These are phyloP conservation scores for Leucosticte australis DNA, from an alignment of 2,113 vertebrate genomes.

Conservation along the genomic window DNA sequence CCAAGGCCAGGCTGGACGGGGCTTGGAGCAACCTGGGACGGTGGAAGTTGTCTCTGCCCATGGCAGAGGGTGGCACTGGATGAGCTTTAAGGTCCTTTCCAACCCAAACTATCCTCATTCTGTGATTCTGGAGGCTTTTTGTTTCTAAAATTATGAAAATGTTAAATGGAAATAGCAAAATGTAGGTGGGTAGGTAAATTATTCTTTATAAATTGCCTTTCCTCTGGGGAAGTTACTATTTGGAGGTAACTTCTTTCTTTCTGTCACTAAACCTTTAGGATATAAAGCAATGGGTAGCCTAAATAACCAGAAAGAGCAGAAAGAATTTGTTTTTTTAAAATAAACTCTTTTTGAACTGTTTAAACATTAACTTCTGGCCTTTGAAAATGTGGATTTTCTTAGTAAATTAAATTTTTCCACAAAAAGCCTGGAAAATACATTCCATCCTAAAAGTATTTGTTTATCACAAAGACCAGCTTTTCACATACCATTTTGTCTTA, in stretches of 20 bases:
- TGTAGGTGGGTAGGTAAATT: not conserved
- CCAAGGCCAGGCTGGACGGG: fast-evolving
- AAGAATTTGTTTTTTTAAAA: not conserved
- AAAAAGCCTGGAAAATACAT: not conserved
- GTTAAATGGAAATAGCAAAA: not conserved
- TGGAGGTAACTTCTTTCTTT: not conserved
- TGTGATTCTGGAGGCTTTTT: not conserved
- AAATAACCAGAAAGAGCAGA: not conserved
- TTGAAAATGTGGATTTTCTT: not conserved
- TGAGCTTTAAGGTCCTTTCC: fast-evolving
- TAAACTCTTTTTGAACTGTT: not conserved
- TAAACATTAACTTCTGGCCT: not conserved
- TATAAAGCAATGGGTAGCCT: not conserved
- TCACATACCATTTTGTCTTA: not conserved
- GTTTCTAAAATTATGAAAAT: not conserved
- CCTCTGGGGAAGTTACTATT: not conserved
- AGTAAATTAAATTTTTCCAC: not conserved
- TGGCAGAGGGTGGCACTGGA: fast-evolving
- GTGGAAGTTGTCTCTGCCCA: not conserved
- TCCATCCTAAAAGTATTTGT: not conserved
- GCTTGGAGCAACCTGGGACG: fast-evolving
- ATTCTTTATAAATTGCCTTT: not conserved
- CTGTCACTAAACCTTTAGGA: not conserved
- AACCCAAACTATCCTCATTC: not conserved
- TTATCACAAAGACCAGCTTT: not conserved